Percentiles rank a stretch among this genome's conserved stretches.
Evolutionary conservation across 1,140 invertebrate species (phyloP).

Genomic region (Camponotus pennsylvanicus): DNA sequence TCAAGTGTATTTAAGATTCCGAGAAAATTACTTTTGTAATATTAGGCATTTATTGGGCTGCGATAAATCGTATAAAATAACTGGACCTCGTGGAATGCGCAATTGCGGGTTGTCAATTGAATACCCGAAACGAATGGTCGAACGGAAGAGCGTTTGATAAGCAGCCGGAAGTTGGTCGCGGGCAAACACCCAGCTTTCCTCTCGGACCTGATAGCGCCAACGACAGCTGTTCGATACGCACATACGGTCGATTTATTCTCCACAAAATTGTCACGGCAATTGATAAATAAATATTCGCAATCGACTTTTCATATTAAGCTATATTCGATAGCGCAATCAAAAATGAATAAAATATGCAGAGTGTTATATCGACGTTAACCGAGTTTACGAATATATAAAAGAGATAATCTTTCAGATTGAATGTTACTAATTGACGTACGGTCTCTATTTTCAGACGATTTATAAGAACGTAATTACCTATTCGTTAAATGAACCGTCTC

Average conservation of each 20-base stretch:
- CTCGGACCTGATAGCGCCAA: conserved; percentile 59
- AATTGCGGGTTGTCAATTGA: conserved; percentile 61
- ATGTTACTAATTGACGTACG: background rate
- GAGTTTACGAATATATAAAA: background rate
- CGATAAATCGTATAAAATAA: conserved; percentile 62
- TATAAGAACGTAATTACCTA: background rate
- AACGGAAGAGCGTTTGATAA: conserved; percentile 84
- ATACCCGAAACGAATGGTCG: conserved; percentile 69
- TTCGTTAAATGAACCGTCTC: conserved; percentile 12
- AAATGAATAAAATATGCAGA: conserved; percentile 3
- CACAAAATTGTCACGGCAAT: conserved; percentile 49
- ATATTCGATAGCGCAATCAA: background rate
- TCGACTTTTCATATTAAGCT: conserved; percentile 40
- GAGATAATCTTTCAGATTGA: background rate
- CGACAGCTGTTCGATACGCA: conserved; percentile 44
- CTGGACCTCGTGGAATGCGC: conserved; percentile 37
- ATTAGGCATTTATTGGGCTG: conserved; percentile 26
- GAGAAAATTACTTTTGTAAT: conserved; percentile 15
- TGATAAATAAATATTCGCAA: conserved; percentile 36
- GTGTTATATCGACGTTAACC: background rate
- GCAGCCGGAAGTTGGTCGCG: conserved; percentile 81
- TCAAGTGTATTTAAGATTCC: background rate
- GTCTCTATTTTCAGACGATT: background rate
- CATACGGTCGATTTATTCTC: conserved; percentile 49
- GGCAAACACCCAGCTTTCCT: conserved; percentile 78